Evolutionary conservation across 2,113 vertebrate genomes (phyloP), one percentile per base, ranked within the genome.

Genomic region (Uria aalge): DNA sequence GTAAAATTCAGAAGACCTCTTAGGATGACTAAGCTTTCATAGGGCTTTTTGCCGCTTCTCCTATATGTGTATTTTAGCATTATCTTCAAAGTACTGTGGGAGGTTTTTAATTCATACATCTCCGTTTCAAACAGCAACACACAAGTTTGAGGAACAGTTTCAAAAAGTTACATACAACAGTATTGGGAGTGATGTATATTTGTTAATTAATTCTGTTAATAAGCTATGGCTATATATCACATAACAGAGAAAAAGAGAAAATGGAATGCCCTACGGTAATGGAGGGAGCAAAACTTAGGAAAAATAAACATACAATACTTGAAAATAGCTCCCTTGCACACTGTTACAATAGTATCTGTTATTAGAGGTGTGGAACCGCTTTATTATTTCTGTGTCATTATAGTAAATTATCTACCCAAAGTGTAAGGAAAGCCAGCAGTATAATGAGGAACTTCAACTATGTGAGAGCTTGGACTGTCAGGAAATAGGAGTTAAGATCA

Each of bases 1-100:
- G 26, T 96, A 85, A 97, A 96, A 96, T 96, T 95, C 90, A 97
- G 97, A 94, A 95, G 97, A 97, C 78, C 95, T 97, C 85, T 60
- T 47, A 93, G 79, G 72, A 47, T 77, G 64, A 88, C 72, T 36
- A 66, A 79, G 75, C 8, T 81, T 94, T 74, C 45, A 23, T 1
- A 62, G 23, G 41, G 32, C 9, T 59, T 95, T 92, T 85, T 78
- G 30, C 23, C 75, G 30, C 18, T 94, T 91, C 30, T 69, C 23
- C 23, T 69, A 5, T 82, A 13, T 15, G 21, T 40, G 47, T 11
- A 50, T 75, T 97, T 97, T 86, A 95, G 45, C 71, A 79, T 87
- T 96, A 94, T 74, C 92, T 96, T 94, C 90, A 95, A 95, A 75
- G 59, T 92, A 87, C 85, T 89, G 60, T 85, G 92, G n/a, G 36